A percentile compares a stretch with the other conserved stretches of the same genome.
Conservation (phyloP, 1,140 invertebrate genomes). For the Eulimnadia texana region DNA sequence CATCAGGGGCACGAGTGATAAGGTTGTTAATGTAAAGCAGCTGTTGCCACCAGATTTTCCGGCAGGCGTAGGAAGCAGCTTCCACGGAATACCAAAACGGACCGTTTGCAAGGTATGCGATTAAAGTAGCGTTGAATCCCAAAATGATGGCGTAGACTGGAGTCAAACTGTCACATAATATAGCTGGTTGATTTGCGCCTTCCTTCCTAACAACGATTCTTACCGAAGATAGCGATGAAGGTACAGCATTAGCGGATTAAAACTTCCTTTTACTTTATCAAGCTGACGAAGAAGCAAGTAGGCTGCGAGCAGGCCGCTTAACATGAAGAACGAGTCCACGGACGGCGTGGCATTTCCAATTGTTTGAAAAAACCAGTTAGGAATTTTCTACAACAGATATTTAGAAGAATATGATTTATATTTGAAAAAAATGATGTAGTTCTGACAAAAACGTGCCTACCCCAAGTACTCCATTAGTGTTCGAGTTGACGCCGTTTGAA, state of each 20-base stretch:
- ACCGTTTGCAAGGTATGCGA: constrained; percentile 46
- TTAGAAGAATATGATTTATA: neutral
- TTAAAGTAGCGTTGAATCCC: constrained; percentile 54
- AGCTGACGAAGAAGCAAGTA: constrained; percentile 15
- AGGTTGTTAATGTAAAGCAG: constrained; percentile 27
- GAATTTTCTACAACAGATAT: neutral
- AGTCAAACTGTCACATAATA: constrained; percentile 43
- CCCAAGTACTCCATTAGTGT: neutral
- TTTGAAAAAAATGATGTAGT: neutral
- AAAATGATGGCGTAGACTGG: constrained; percentile 69
- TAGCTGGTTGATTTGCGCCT: no score
- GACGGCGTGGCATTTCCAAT: neutral
- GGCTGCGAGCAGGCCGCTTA: constrained; percentile 5
- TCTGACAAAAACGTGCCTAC: neutral
- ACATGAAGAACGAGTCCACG: constrained; percentile 10
- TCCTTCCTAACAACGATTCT: no score
- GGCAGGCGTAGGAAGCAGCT: constrained; percentile 42
- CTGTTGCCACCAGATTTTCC: constrained; percentile 37
- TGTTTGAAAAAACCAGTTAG: neutral
- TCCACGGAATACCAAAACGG: constrained; percentile 49
- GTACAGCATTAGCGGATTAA: constrained; percentile 17
- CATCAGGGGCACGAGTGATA: neutral
- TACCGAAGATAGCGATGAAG: constrained; percentile 18
- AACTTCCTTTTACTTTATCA: constrained; percentile 15
- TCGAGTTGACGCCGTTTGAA: constrained; percentile 24